phyloP scores from a whole-genome alignment of 1,140 invertebrate genomes.

The Drosophila oshimai region DNA sequence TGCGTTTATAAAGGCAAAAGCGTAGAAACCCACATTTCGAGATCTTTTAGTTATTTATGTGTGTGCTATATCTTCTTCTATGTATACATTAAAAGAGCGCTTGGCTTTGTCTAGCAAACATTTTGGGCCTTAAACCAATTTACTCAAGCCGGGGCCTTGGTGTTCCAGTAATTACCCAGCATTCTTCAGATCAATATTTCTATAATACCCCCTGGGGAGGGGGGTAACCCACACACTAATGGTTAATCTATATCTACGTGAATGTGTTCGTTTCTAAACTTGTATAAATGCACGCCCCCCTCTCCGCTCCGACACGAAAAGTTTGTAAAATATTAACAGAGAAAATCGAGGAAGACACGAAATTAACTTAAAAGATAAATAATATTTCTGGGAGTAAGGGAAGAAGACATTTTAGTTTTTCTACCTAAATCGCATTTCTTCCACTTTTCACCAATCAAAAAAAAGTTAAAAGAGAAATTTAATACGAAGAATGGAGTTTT shows the following conservation, averaged over 20 bases:
- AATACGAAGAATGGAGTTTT: constrained; percentile 19
- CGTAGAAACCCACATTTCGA: constrained; percentile 20
- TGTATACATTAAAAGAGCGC: constrained; percentile 16
- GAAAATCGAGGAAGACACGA: neutral
- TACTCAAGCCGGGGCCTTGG: constrained; percentile 27
- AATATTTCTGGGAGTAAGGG: constrained; percentile 7
- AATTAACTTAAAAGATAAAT: constrained; percentile 21
- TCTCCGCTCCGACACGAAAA: constrained; percentile 30
- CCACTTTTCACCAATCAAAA: constrained; percentile 44
- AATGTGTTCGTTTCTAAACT: constrained; percentile 56
- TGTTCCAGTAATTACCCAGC: constrained; percentile 17
- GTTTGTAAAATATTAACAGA: constrained; percentile 41
- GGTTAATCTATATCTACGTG: constrained; percentile 30
- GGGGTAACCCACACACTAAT: constrained; percentile 18
- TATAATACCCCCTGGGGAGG: constrained; percentile 32
- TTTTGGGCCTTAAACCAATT: constrained; percentile 36
- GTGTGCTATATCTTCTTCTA: constrained; percentile 27
- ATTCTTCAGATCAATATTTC: constrained; percentile 40
- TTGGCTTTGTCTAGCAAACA: constrained; percentile 25
- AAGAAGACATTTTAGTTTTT: constrained; percentile 59
- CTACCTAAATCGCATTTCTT: constrained; percentile 78
- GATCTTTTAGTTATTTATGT: constrained; percentile 31
- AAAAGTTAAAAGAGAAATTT: constrained; percentile 7
- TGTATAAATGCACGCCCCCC: constrained; percentile 47
- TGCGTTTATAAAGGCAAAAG: constrained; percentile 29